phyloP scores from a whole-genome alignment of 2,797 vertebrate species.

The Pithecia hirsuta region DNA sequence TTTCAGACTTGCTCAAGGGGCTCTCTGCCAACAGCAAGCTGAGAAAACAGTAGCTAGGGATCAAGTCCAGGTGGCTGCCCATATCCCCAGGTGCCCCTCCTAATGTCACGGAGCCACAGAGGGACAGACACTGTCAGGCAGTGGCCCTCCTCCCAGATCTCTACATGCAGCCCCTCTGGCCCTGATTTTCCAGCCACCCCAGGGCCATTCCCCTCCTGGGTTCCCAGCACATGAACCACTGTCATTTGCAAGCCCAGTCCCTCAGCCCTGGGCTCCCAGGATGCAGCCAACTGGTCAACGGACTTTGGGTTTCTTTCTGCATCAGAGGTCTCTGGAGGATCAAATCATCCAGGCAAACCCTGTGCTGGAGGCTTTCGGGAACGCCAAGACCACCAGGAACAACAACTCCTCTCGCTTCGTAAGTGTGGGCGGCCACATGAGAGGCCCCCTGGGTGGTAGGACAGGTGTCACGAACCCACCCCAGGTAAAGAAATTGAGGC shows the following conservation, averaged over 20 bases:
- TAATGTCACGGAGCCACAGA: background rate
- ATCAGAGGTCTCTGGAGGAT: slow-evolving; percentile 89
- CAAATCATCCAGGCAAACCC: slow-evolving; percentile 89
- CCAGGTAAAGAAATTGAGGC: background rate
- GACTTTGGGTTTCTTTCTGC: background rate
- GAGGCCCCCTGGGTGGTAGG: background rate
- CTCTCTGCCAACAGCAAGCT: background rate
- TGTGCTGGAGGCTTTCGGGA: slow-evolving; percentile 86
- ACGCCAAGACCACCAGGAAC: slow-evolving; percentile 87
- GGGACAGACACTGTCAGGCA: background rate
- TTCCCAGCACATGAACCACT: background rate
- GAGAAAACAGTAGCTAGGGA: background rate
- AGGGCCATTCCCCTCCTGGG: background rate
- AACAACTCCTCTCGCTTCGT: slow-evolving; percentile 86
- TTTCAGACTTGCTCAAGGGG: background rate
- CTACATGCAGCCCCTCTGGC: background rate
- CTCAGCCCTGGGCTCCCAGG: background rate
- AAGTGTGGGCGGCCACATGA: background rate
- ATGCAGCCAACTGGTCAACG: too few species aligned
- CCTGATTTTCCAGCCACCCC: background rate
- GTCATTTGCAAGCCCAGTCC: background rate
- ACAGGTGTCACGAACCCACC: background rate
- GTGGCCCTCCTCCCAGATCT: background rate
- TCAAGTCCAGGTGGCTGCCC: background rate
- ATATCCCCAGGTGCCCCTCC: background rate